Evolutionary conservation across 2,797 vertebrate genomes (phyloP).

Genomic region (Morelia viridis): DNA sequence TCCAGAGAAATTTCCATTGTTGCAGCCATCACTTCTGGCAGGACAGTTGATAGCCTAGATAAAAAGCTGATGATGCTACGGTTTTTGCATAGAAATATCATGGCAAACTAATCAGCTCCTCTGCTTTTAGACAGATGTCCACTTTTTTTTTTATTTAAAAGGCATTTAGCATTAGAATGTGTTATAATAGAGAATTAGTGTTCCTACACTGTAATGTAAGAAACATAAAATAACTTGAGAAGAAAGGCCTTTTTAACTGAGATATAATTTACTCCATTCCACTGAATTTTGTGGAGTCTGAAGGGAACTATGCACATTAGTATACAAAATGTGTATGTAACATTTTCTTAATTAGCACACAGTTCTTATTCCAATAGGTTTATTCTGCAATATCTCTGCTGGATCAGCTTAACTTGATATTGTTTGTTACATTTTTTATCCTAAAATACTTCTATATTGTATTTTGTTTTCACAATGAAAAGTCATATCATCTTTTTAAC

Average conservation of each 20-base stretch:
- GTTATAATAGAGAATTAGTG: neutral
- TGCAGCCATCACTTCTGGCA: conserved; percentile 78
- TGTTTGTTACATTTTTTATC: neutral
- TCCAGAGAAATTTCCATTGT: conserved; percentile 78
- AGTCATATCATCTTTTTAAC: neutral
- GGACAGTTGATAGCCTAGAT: conserved; percentile 76
- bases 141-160: conserved; percentile 71
- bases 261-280: neutral
- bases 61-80: conserved; percentile 69
- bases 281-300: neutral
- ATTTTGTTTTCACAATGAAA: neutral
- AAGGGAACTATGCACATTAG: neutral
- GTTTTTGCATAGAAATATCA: conserved; percentile 61
- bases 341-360: neutral
- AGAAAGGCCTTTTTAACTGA: neutral
- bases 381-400: neutral
- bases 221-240: too few species aligned
- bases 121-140: conserved; percentile 81
- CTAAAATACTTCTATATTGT: neutral
- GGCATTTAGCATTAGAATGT: neutral
- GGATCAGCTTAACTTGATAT: neutral
- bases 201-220: neutral
- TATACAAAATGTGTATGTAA: neutral
- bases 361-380: neutral
- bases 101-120: conserved; percentile 71